Conservation (phyloP, 2,888 invertebrate genomes). For the Pachycephus smyrnensis region DNA sequence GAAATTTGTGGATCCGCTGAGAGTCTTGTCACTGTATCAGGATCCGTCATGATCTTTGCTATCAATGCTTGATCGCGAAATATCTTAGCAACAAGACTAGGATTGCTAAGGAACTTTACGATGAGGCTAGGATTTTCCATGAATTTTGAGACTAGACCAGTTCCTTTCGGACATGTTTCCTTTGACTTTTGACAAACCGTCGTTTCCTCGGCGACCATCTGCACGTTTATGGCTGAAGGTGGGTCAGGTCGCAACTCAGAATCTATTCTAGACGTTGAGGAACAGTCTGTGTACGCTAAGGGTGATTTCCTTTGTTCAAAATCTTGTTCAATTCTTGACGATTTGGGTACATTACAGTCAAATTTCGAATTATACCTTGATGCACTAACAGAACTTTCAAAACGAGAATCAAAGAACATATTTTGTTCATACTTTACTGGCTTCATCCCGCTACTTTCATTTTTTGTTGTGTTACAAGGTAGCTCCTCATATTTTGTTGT, state of each 20-base stretch:
- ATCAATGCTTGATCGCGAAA: constrained; percentile 51
- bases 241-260: not conserved
- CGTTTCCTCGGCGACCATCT: constrained; percentile 28
- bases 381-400: not conserved
- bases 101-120: constrained; percentile 44
- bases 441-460: constrained; percentile 1
- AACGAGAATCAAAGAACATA: constrained; percentile 1
- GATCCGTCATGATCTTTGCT: constrained; percentile 49
- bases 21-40: constrained; percentile 44
- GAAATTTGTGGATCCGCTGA: constrained; percentile 54
- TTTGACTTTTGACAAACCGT: constrained; percentile 39
- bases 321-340: not conserved
- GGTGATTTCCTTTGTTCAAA: not conserved
- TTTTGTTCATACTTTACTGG: constrained; percentile 27
- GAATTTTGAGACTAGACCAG: constrained; percentile 35
- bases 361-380: not conserved
- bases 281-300: not conserved
- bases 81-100: constrained; percentile 48
- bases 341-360: not conserved
- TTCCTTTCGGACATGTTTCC: constrained; percentile 37
- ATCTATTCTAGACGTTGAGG: not conserved
- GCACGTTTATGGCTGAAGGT: constrained; percentile 23
- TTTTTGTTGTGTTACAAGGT: not conserved
- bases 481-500: not conserved
- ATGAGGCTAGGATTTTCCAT: constrained; percentile 41